phyloP scores from a whole-genome alignment of 1,140 invertebrate genomes.

The Maconellicoccus hirsutus region DNA sequence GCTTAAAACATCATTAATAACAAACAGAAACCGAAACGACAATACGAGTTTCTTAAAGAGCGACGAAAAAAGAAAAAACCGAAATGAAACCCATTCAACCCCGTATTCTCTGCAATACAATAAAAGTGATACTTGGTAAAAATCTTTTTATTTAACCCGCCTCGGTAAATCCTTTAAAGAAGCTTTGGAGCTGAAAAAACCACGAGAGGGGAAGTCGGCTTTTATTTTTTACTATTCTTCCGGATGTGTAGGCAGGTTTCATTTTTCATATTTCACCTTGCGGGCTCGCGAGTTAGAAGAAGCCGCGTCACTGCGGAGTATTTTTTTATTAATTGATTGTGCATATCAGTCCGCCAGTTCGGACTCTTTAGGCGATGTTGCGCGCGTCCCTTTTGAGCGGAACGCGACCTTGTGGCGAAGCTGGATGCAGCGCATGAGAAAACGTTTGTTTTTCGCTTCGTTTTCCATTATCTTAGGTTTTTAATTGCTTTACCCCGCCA shows the following conservation, averaged over 20 bases:
- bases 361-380: too few species aligned
- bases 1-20: not conserved
- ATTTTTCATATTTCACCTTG: too few species aligned
- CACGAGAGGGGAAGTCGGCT: too few species aligned
- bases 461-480: not conserved
- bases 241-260: too few species aligned
- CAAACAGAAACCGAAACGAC: not conserved
- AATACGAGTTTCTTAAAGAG: not conserved
- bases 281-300: too few species aligned
- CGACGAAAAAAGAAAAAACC: not conserved
- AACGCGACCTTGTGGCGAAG: too few species aligned
- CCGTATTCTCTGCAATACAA: not conserved
- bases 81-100: not conserved
- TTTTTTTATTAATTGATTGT: too few species aligned
- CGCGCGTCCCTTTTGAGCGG: too few species aligned
- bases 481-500: not conserved
- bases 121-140: not conserved
- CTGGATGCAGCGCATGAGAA: too few species aligned
- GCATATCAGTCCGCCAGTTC: too few species aligned
- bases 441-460: not conserved
- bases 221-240: too few species aligned
- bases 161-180: not conserved
- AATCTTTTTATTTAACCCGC: not conserved
- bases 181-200: not conserved
- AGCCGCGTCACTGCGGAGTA: too few species aligned